Conservation (phyloP, 2,113 vertebrate species). For the Acanthochromis polyacanthus region DNA sequence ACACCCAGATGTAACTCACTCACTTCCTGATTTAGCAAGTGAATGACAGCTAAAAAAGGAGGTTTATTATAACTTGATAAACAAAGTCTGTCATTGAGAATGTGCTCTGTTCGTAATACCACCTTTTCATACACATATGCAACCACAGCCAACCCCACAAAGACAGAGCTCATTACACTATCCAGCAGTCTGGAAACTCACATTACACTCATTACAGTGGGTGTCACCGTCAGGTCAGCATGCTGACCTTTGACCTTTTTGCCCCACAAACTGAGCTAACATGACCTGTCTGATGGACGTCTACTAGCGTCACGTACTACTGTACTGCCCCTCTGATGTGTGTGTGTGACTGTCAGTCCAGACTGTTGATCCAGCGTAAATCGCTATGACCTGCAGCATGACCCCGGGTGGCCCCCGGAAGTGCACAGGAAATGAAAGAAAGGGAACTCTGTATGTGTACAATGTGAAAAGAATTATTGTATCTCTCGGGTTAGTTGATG, state of each 20-base stretch:
- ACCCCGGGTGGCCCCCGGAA: background rate
- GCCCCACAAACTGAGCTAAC: constrained; percentile 1
- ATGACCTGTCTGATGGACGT: constrained; percentile 11
- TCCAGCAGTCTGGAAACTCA: background rate
- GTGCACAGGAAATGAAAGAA: constrained; percentile 23
- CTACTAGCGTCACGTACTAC: background rate
- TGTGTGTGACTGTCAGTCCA: background rate
- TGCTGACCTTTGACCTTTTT: constrained; percentile 1
- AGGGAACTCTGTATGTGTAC: constrained; percentile 1
- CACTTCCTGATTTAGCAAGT: too few relatives aligned
- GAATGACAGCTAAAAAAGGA: too few relatives aligned
- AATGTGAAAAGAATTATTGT: constrained; percentile 16
- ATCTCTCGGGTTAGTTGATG: constrained; percentile 1
- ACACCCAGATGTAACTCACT: too few relatives aligned
- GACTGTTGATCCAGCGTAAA: background rate
- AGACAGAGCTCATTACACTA: too few relatives aligned
- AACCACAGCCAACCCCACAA: too few relatives aligned
- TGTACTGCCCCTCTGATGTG: background rate
- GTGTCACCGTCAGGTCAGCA: background rate
- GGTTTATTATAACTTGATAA: too few relatives aligned
- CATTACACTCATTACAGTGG: constrained; percentile 19
- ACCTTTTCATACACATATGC: too few relatives aligned
- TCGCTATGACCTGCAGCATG: background rate
- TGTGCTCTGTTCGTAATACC: too few relatives aligned
- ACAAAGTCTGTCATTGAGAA: too few relatives aligned